Percentiles rank a stretch among this genome's conserved stretches.
Evolutionary conservation across 2,888 invertebrate genomes (phyloP).

Genomic region (Caenorhabditis afra): DNA sequence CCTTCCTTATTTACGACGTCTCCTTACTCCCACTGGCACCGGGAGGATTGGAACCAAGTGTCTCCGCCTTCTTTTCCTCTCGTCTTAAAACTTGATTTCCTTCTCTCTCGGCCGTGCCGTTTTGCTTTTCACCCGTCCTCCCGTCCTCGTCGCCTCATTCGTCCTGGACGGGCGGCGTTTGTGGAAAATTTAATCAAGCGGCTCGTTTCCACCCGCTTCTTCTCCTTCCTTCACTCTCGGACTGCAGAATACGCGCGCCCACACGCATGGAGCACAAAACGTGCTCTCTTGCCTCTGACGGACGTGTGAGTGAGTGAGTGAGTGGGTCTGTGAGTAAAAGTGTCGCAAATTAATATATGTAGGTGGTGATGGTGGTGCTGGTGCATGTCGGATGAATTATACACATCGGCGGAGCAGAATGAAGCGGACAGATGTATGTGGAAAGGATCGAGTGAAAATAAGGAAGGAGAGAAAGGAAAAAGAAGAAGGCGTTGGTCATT

Average conservation of each 20-base stretch:
- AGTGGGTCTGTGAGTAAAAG: conserved; percentile 14
- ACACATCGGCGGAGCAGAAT: conserved; percentile 38
- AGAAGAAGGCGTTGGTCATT: neutral
- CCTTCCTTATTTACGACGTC: conserved; percentile 14
- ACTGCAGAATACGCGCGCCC: conserved; percentile 4
- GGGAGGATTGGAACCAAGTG: conserved; percentile 19
- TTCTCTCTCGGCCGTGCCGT: conserved; percentile 14
- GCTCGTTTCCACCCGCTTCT: conserved; percentile 31
- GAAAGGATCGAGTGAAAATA: too few species aligned
- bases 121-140: conserved; percentile 8
- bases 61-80: conserved; percentile 15
- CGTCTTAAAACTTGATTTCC: conserved; percentile 50
- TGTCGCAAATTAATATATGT: conserved; percentile 47
- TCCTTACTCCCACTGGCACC: conserved; percentile 14
- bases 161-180: conserved; percentile 1
- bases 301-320: neutral
- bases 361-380: conserved; percentile 10
- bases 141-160: conserved; percentile 13
- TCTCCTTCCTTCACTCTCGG: conserved; percentile 26
- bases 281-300: neutral
- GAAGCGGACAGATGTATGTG: conserved; percentile 41
- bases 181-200: conserved; percentile 55
- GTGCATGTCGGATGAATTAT: conserved; percentile 51
- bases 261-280: too few species aligned
- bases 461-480: neutral